Evolutionary conservation across 2,888 invertebrate species (phyloP).

Genomic region (Cerceris ruficornis): DNA sequence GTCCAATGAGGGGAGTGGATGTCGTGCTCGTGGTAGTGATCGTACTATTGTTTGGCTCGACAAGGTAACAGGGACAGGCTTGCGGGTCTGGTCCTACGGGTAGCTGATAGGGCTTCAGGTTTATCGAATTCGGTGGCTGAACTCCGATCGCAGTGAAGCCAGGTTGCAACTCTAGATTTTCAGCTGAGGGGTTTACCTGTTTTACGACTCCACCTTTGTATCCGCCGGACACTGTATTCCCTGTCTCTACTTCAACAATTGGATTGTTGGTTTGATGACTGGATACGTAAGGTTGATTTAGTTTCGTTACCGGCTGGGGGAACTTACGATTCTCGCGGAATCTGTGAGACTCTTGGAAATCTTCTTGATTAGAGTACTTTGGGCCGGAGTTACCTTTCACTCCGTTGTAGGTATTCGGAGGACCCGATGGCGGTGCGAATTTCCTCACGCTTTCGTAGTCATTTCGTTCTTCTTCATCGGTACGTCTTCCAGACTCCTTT

Average conservation of each 20-base stretch:
- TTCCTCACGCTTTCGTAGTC: slow-evolving; percentile 4
- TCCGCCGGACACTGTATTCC: slow-evolving; percentile 7
- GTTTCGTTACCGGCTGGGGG: slow-evolving; percentile 15
- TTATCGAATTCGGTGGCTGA: slow-evolving; percentile 82
- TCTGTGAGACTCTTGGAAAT: slow-evolving; percentile 1
- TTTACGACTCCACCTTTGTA: slow-evolving; percentile 48
- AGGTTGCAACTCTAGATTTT: slow-evolving; percentile 73
- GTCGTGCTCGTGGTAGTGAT: slow-evolving; percentile 76
- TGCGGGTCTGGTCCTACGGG: slow-evolving; percentile 85
- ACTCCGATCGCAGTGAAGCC: slow-evolving; percentile 78
- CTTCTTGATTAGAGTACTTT: not conserved
- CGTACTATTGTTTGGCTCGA: slow-evolving; percentile 83
- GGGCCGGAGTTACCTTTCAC: not conserved
- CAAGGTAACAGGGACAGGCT: slow-evolving; percentile 86
- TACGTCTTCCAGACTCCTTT: slow-evolving; percentile 16
- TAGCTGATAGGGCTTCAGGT: slow-evolving; percentile 84
- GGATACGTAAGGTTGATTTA: not conserved
- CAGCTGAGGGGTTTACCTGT: slow-evolving; percentile 61
- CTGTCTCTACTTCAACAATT: slow-evolving; percentile 33
- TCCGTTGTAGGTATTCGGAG: slow-evolving; percentile 2
- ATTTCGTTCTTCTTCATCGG: not conserved
- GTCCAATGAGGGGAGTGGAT: slow-evolving; percentile 70
- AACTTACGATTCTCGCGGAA: slow-evolving; percentile 41
- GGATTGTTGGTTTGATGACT: slow-evolving; percentile 3
- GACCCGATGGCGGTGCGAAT: not conserved